Evolutionary conservation across 1,140 invertebrate species (phyloP).

Genomic region (Ceratina calcarata): DNA sequence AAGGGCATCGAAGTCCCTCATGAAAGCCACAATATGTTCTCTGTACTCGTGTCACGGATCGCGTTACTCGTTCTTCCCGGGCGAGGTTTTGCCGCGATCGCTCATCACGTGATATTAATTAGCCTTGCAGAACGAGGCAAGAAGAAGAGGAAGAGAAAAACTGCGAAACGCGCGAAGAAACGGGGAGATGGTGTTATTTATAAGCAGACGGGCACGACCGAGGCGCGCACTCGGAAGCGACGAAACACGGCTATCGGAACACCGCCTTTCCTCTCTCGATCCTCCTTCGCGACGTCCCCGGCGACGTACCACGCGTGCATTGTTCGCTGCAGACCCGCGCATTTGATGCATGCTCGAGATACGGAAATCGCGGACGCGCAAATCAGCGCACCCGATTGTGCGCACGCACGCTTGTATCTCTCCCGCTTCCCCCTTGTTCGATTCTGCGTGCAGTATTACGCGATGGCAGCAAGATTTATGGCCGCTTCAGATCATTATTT

Average conservation of each 20-base stretch:
- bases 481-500: too few relatives aligned
- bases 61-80: not conserved
- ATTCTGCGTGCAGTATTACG: too few relatives aligned
- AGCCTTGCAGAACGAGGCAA: conserved; percentile 55
- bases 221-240: conserved; percentile 59
- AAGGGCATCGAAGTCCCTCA: not conserved
- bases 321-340: conserved; percentile 39
- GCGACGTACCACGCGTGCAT: conserved; percentile 20
- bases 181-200: conserved; percentile 78
- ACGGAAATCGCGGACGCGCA: conserved; percentile 37
- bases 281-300: conserved; percentile 8
- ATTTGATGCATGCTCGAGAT: conserved; percentile 56
- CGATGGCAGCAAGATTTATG: too few relatives aligned
- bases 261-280: conserved; percentile 6
- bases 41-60: conserved; percentile 3
- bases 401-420: conserved; percentile 33
- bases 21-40: conserved; percentile 25
- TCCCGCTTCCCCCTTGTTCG: too few relatives aligned
- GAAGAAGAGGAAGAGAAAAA: conserved; percentile 58
- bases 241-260: conserved; percentile 29
- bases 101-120: conserved; percentile 80
- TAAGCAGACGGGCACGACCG: conserved; percentile 69
- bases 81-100: conserved; percentile 72
- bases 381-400: too few relatives aligned
- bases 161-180: conserved; percentile 68